phyloP scores from a whole-genome alignment of 2,888 invertebrate species.

The Chymomyza amoena region DNA sequence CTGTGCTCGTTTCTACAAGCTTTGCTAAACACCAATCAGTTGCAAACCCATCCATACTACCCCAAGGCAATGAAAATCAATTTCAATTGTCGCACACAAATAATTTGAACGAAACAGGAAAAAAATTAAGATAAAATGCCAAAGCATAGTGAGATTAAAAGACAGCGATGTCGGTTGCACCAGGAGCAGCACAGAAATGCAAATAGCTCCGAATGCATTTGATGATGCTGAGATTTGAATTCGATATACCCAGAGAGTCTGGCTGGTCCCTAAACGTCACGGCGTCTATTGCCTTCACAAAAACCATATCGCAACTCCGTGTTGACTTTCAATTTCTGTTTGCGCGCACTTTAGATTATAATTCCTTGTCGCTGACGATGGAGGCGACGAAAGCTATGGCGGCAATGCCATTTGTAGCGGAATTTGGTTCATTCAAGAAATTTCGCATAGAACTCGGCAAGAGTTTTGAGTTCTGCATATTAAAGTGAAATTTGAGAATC shows the following conservation, averaged over 20 bases:
- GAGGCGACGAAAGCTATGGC: not conserved
- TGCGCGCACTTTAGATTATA: constrained; percentile 40
- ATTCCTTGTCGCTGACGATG: not conserved
- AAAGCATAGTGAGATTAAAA: constrained; percentile 30
- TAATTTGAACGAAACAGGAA: constrained; percentile 37
- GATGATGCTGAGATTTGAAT: constrained; percentile 66
- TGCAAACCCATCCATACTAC: constrained; percentile 42
- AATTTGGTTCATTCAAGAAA: not conserved
- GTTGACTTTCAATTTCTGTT: constrained; percentile 70
- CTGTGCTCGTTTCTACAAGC: not conserved
- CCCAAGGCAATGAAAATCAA: constrained; percentile 64
- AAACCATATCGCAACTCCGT: constrained; percentile 8
- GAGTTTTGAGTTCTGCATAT: no score
- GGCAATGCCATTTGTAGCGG: not conserved
- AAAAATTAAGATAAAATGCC: constrained; percentile 66
- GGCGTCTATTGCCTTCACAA: not conserved
- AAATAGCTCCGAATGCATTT: constrained; percentile 71
- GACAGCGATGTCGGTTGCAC: not conserved
- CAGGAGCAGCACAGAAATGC: constrained; percentile 47
- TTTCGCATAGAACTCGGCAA: not conserved
- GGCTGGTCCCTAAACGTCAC: not conserved
- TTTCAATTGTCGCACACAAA: constrained; percentile 50
- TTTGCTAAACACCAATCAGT: not conserved
- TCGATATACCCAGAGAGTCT: constrained; percentile 42
- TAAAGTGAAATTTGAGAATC: no score